Percentiles rank a stretch among this genome's conserved stretches.
phyloP scores from a whole-genome alignment of 2,113 vertebrate species.

The Cnemophilus loriae region DNA sequence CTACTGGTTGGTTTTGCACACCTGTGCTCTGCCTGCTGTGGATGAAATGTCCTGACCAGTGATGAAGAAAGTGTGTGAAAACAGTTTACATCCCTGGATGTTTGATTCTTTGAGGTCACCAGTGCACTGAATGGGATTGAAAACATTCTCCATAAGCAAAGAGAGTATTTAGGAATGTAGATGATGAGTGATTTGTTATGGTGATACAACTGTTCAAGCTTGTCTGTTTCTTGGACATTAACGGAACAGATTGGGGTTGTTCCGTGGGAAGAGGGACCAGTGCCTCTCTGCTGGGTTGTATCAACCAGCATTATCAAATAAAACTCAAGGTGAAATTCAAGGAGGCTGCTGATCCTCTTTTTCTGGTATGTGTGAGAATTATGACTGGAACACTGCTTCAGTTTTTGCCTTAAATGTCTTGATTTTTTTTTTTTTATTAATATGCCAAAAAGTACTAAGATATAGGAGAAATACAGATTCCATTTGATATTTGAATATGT shows the following conservation, averaged over 20 bases:
- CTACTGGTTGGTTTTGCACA: not conserved
- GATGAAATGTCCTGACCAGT: not conserved
- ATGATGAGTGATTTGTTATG: not conserved
- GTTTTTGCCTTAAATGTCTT: not conserved
- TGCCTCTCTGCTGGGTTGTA: not conserved
- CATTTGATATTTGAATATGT: slow-evolving; percentile 19
- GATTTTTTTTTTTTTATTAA: not conserved
- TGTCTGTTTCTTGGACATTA: not conserved
- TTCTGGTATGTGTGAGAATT: not conserved
- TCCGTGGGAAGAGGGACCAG: not conserved
- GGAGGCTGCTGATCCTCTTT: not conserved
- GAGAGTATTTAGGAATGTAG: not conserved
- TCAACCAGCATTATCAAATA: not conserved
- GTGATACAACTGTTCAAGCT: not conserved
- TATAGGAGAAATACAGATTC: not conserved
- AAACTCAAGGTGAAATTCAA: not conserved
- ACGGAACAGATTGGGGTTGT: not conserved
- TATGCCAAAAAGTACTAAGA: not conserved
- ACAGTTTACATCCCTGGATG: not conserved
- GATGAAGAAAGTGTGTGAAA: not conserved
- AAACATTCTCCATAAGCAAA: not conserved
- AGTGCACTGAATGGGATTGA: not conserved
- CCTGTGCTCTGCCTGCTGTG: not conserved
- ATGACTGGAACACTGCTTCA: not conserved
- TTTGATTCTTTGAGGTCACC: not conserved